These are phyloP conservation scores for Acanthosoma haemorrhoidale DNA, from an alignment of 2,888 invertebrate species.

Conservation along the genomic window DNA sequence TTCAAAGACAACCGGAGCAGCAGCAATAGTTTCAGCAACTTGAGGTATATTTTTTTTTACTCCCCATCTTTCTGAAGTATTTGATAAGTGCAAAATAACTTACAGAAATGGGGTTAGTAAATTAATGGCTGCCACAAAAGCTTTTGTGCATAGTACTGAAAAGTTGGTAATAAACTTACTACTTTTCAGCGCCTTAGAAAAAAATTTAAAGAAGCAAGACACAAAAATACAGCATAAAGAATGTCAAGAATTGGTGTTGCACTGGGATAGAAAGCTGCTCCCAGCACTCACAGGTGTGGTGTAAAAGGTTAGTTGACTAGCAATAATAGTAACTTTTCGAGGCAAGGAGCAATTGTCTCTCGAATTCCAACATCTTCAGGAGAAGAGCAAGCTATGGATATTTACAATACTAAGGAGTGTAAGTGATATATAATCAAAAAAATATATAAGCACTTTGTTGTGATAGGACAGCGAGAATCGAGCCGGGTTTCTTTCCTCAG, in stretches of 20 bases:
- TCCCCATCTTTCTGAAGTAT: background rate
- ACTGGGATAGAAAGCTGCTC: constrained; percentile 15
- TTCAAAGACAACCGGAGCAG: background rate
- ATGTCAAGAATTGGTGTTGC: background rate
- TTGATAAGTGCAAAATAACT: constrained; percentile 17
- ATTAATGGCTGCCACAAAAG: constrained; percentile 8
- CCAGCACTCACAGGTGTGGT: background rate
- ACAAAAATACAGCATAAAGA: constrained; percentile 10
- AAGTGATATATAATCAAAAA: background rate
- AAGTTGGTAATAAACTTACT: background rate
- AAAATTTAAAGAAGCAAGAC: background rate
- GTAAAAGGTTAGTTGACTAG: constrained; percentile 1
- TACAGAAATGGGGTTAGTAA: background rate
- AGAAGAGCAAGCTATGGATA: constrained; percentile 6
- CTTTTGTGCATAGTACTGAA: background rate
- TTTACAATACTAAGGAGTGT: background rate
- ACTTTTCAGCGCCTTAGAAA: background rate
- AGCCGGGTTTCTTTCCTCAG: too few species aligned
- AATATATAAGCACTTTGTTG: background rate
- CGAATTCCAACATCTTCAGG: background rate
- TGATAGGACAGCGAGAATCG: constrained; percentile 7
- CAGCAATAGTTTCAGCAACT: background rate
- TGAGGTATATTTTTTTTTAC: constrained; percentile 15
- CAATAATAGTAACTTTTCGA: constrained; percentile 3
- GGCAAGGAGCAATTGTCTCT: background rate